Percentiles rank a stretch among this genome's conserved stretches.
Evolutionary conservation across 2,113 vertebrate genomes (phyloP).

Genomic region (Pimephales promelas): DNA sequence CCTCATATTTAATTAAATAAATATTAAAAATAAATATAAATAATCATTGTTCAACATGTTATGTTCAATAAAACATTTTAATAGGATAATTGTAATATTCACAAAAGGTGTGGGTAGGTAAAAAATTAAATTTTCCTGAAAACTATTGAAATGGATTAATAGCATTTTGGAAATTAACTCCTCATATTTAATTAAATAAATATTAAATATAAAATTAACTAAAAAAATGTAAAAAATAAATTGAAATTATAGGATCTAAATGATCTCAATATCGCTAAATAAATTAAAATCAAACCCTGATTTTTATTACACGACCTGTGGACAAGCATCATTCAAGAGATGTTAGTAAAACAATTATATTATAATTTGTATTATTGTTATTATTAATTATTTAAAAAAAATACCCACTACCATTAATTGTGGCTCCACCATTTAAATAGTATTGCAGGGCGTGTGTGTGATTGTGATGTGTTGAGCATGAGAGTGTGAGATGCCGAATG

Average conservation of each 20-base stretch:
- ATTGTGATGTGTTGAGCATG: slow-evolving; percentile 30
- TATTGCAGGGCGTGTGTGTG: slow-evolving; percentile 40
- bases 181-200: no score
- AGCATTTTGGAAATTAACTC: no score
- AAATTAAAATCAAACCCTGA: neutral
- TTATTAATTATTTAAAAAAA: neutral
- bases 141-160: no score
- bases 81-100: no score
- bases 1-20: no score
- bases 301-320: neutral
- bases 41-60: no score
- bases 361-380: neutral
- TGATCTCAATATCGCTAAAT: neutral
- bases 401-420: neutral
- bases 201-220: no score
- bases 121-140: no score
- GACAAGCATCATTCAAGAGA: neutral
- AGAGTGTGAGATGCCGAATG: slow-evolving; percentile 61
- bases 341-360: neutral
- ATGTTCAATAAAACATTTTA: no score
- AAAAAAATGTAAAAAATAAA: neutral
- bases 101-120: no score
- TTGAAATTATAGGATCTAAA: neutral
- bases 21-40: no score
- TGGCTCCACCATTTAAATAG: neutral